A percentile compares a stretch with the other conserved stretches of the same genome.
These are phyloP conservation scores for Proteles cristata DNA, from an alignment of 2,113 vertebrate genomes.

Conservation along the genomic window DNA sequence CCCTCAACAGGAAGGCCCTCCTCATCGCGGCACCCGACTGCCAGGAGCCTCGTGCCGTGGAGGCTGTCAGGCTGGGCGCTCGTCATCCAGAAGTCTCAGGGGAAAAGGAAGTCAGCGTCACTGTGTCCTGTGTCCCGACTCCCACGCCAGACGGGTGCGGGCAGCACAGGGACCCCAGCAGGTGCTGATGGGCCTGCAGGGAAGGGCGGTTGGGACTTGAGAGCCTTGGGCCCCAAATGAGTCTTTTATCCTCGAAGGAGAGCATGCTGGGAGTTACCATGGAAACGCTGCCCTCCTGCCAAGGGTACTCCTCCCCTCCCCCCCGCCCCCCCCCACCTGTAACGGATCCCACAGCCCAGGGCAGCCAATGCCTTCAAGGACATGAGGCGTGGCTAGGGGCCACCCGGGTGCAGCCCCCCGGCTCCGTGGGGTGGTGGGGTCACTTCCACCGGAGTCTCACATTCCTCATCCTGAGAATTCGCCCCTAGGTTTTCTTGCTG, in stretches of 20 bases:
- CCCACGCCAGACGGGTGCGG: rapidly evolving
- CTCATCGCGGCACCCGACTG: background rate
- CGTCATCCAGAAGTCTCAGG: rapidly evolving
- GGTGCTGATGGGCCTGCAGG: rapidly evolving
- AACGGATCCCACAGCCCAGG: too few relatives aligned
- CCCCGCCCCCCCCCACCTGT: background rate
- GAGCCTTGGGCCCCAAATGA: background rate
- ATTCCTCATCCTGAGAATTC: background rate
- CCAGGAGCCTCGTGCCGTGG: background rate
- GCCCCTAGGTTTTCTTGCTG: background rate
- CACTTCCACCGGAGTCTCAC: background rate
- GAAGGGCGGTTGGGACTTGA: background rate
- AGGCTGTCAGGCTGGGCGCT: background rate
- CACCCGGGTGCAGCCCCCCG: background rate
- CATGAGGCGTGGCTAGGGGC: background rate
- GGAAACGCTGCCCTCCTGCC: background rate
- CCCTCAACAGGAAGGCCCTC: background rate
- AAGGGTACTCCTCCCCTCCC: background rate
- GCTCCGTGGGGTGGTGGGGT: background rate
- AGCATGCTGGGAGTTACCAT: background rate
- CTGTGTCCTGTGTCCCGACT: rapidly evolving
- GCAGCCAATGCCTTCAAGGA: background rate
- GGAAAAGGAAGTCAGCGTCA: rapidly evolving
- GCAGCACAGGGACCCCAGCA: background rate
- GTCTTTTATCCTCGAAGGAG: background rate